phyloP scores from a whole-genome alignment of 2,113 vertebrate species.

The Nothoprocta perdicaria region DNA sequence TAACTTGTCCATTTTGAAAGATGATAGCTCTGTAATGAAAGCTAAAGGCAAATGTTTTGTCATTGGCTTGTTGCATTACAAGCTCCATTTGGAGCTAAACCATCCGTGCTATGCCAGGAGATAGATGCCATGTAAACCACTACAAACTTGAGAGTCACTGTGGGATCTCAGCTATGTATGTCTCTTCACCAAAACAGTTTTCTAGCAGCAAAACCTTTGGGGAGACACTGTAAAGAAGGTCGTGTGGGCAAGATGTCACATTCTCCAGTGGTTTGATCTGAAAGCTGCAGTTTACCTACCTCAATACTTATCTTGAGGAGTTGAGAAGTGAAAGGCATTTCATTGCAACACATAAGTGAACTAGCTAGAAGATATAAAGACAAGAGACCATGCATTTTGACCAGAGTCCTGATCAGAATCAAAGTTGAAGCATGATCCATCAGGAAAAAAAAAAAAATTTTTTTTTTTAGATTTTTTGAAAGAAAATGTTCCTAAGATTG shows the following conservation, averaged over 20 bases:
- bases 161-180: background rate
- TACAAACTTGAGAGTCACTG: background rate
- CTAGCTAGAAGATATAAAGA: background rate
- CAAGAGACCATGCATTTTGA: background rate
- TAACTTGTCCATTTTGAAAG: constrained; percentile 50
- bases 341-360: background rate
- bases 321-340: background rate
- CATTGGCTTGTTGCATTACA: constrained; percentile 48
- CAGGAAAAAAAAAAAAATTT: background rate
- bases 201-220: background rate
- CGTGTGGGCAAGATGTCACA: background rate
- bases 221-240: background rate
- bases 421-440: background rate
- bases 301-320: background rate
- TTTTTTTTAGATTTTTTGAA: background rate
- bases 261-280: background rate
- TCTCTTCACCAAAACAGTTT: constrained; percentile 3
- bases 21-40: constrained; percentile 14
- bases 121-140: constrained; percentile 27
- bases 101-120: background rate
- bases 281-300: constrained; percentile 7
- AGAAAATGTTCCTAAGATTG: background rate
- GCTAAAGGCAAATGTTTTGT: constrained; percentile 44
- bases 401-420: background rate
- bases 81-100: constrained; percentile 59